Conservation (phyloP, 2,113 vertebrate species). For the Menidia beryllina region DNA sequence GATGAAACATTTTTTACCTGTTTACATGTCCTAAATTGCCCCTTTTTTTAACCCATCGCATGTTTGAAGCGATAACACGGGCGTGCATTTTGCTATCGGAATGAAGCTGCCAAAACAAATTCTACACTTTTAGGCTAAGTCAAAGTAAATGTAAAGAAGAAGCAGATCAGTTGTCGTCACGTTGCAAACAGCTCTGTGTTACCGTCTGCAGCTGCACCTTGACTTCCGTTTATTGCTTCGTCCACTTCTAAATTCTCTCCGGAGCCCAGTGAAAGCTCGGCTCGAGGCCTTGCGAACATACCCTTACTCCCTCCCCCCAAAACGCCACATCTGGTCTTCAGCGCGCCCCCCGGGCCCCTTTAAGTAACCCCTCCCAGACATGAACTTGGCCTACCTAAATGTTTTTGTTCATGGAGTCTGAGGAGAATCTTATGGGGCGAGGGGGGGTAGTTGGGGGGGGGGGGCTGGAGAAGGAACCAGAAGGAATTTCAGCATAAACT, state of each 20-base stretch:
- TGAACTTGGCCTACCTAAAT: constrained; percentile 80
- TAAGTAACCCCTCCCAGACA: constrained; percentile 73
- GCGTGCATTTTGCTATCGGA: no score
- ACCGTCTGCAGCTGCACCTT: not conserved
- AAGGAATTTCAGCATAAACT: constrained; percentile 69
- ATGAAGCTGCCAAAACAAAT: no score
- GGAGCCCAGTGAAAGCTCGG: constrained; percentile 35
- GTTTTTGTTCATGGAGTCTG: constrained; percentile 76
- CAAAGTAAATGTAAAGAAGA: no score
- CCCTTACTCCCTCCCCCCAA: constrained; percentile 26
- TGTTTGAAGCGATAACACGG: not conserved
- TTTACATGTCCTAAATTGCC: not conserved
- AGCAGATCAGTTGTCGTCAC: no score
- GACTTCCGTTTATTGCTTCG: not conserved
- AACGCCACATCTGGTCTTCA: constrained; percentile 77
- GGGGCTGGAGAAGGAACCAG: constrained; percentile 12
- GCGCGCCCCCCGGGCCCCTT: constrained; percentile 68
- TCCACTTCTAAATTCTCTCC: constrained; percentile 25
- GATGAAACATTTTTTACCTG: no score
- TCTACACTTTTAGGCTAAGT: no score
- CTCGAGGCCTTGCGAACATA: constrained; percentile 13
- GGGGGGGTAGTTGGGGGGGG: no score
- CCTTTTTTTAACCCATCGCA: not conserved
- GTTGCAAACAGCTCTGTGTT: no score
- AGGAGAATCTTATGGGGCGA: constrained; percentile 28